These are phyloP conservation scores for Drosophila helvetica DNA, from an alignment of 2,888 invertebrate genomes.

Conservation along the genomic window DNA sequence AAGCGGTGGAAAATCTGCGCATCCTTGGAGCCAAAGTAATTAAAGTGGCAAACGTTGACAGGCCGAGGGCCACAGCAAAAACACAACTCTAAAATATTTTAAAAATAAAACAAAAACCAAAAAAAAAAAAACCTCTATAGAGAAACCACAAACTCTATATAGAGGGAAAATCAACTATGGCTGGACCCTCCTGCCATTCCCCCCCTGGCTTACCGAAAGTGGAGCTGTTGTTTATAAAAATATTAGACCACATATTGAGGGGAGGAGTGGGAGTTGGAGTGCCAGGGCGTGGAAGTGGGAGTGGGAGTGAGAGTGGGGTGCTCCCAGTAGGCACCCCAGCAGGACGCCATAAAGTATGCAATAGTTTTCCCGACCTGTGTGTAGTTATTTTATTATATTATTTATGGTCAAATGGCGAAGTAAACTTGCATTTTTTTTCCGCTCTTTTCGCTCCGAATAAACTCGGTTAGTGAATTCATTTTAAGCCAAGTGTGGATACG, in stretches of 20 bases:
- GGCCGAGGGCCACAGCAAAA: conserved; percentile 29
- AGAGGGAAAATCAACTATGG: conserved; percentile 24
- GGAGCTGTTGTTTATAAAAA: conserved; percentile 71
- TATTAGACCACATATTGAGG: conserved; percentile 59
- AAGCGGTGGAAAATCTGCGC: conserved; percentile 50
- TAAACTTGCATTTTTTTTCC: conserved; percentile 38
- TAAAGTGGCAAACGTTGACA: conserved; percentile 61
- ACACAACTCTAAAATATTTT: conserved; percentile 13
- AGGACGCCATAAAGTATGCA: conserved; percentile 61
- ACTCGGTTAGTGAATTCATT: conserved; percentile 78
- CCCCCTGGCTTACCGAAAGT: conserved; percentile 16
- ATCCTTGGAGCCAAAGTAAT: conserved; percentile 68
- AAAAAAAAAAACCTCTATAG: conserved; percentile 4
- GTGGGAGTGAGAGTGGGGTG: too few relatives aligned
- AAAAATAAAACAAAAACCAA: conserved; percentile 19
- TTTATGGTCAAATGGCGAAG: conserved; percentile 76
- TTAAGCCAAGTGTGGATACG: conserved; percentile 36
- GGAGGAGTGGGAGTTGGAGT: background rate
- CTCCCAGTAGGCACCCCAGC: conserved; percentile 24
- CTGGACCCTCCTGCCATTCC: conserved; percentile 12
- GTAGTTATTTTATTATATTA: conserved; percentile 78
- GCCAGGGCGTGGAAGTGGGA: background rate
- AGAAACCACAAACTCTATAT: conserved; percentile 50
- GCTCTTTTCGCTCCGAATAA: conserved; percentile 47
- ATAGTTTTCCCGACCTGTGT: conserved; percentile 72